phyloP scores from a whole-genome alignment of 2,797 vertebrate genomes.

The Rhinatrema bivittatum region DNA sequence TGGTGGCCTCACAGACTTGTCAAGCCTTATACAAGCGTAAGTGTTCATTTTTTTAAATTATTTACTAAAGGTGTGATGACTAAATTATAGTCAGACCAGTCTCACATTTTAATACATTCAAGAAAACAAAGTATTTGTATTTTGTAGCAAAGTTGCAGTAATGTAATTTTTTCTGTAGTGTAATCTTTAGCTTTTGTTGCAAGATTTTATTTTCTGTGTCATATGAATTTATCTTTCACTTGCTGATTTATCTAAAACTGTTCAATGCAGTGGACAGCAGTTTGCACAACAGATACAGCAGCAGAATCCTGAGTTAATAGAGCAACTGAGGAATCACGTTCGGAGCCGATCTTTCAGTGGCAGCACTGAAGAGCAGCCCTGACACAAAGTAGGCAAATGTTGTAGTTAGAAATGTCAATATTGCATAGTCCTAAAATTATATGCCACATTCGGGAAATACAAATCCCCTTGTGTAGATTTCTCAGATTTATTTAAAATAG shows the following conservation, averaged over 20 bases:
- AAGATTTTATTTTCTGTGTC: background rate
- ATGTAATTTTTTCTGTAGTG: background rate
- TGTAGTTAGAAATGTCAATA: too few species aligned
- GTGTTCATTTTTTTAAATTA: conserved; percentile 28
- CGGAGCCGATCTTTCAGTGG: conserved; percentile 91
- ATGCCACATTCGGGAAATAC: background rate
- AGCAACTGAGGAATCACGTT: conserved; percentile 94
- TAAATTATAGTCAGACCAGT: too few species aligned
- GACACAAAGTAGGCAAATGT: conserved; percentile 44
- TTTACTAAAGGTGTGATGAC: too few species aligned
- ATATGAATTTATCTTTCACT: background rate
- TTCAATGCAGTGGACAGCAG: conserved; percentile 80
- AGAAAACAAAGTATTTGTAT: too few species aligned
- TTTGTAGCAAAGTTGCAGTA: too few species aligned
- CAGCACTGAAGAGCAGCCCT: conserved; percentile 90
- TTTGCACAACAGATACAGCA: conserved; percentile 98
- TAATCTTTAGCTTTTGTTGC: background rate
- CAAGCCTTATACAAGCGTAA: conserved; percentile 95
- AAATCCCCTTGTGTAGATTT: too few species aligned
- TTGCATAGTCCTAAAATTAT: too few species aligned
- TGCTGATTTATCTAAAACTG: conserved; percentile 13
- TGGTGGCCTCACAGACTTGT: conserved; percentile 87
- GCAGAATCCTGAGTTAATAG: conserved; percentile 95
- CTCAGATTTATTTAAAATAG: too few species aligned
- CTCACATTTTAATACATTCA: background rate